phyloP scores from a whole-genome alignment of 2,888 invertebrate species.

The Neoscelio sp. region DNA sequence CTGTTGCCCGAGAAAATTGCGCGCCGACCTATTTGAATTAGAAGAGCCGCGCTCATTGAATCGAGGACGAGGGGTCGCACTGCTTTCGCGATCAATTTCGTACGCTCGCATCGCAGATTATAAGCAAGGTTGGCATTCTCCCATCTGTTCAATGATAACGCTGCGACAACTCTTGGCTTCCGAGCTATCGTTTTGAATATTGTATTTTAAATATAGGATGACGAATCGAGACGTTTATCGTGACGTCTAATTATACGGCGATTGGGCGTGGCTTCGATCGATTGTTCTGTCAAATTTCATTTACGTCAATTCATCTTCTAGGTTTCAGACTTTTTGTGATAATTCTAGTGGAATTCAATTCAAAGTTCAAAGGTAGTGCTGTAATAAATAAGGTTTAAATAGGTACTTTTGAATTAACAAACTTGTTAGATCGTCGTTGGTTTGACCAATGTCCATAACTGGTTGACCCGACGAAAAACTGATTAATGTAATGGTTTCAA shows the following conservation, averaged over 20 bases:
- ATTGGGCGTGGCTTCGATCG: constrained; percentile 21
- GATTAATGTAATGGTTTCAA: no score
- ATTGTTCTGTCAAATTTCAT: constrained; percentile 17
- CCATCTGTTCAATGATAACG: constrained; percentile 8
- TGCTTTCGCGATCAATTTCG: constrained; percentile 36
- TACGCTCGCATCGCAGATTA: constrained; percentile 14
- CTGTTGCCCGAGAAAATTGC: constrained; percentile 51
- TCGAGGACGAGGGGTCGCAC: constrained; percentile 56
- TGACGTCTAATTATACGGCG: constrained; percentile 7
- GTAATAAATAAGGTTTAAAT: no score
- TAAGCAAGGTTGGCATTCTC: constrained; percentile 27
- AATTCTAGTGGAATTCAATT: no score
- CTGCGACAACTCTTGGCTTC: neutral
- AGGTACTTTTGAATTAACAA: no score
- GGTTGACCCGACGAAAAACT: no score
- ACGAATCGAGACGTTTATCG: constrained; percentile 1
- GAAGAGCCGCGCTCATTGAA: constrained; percentile 36
- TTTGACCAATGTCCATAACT: no score
- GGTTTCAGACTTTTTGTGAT: no score
- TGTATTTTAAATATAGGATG: constrained; percentile 9
- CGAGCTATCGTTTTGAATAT: neutral
- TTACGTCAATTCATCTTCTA: neutral
- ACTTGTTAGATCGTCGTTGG: no score
- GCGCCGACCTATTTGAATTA: constrained; percentile 61
- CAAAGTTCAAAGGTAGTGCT: no score